Base-by-base conservation (phyloP, 2,797 vertebrate species). In the Characodon lateralis region DNA sequence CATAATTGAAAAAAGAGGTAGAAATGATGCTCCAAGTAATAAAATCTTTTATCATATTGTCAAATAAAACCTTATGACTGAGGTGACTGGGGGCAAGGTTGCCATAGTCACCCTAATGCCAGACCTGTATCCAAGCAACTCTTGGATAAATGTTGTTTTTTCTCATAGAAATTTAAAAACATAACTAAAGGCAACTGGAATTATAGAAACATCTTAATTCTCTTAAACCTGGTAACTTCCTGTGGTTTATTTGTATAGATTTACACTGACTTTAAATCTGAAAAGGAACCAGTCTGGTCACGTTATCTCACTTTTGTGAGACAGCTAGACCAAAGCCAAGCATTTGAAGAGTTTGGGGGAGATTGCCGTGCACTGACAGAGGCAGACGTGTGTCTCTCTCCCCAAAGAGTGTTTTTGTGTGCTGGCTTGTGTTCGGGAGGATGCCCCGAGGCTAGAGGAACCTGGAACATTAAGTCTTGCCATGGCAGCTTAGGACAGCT, bases 391-490 rank as follows among this genome's bases (percentile, higher is more conserved):
- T 61, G 0, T 71, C 70, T 41, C 79, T 53, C 66, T 77, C 78
- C 78, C 77, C 71, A 69, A 65, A 84, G 87, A 80, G 82, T 89
- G 83, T 86, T 87, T 88, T 48, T 87, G 90, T 89, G 85, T 83
- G 86, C 86, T 71, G 83, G 88, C 82, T 46, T 76, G 82, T 84
- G 82, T 83, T 74, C 71, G 81, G 85, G 83, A 76, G 89, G 88
- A 92, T 68, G 92, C 88, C 92, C 92, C 28, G 81, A 87, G 93
- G 93, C 76, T 83, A 85, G 86, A 92, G 76, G 91, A 92, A 94
- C 89, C 90, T 92, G 92, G 88, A 94, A 91, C 93, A 90, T 92
- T 90, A 91, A 89, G 91, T 79, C 89, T 85, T 90, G 91, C 91
- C 92, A 90, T 79, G 85, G 88, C 68, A 72, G 85, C 88, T 93